Evolutionary conservation across 2,113 vertebrate species (phyloP).

Genomic region (Sinosuthora webbiana): DNA sequence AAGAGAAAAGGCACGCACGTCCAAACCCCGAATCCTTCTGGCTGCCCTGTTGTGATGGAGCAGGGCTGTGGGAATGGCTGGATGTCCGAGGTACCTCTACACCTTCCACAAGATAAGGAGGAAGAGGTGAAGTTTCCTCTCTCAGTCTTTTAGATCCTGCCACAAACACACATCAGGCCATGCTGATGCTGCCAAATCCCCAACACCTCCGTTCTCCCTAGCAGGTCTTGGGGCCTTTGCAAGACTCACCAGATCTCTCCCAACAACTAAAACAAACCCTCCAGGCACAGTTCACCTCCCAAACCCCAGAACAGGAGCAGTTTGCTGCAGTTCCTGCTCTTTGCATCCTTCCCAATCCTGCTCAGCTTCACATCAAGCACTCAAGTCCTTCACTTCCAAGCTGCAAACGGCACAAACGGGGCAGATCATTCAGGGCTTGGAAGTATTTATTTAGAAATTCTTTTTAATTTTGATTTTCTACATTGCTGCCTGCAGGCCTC

Average conservation of each 20-base stretch:
- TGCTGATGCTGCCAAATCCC: background rate
- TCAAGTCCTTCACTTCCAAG: background rate
- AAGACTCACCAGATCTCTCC: background rate
- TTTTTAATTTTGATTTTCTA: constrained; percentile 2
- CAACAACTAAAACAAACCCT: background rate
- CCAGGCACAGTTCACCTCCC: background rate
- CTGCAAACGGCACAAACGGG: background rate
- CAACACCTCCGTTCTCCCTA: background rate
- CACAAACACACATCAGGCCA: fast-evolving
- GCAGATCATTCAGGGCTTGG: background rate
- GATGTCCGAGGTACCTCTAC: fast-evolving
- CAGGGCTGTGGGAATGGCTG: fast-evolving
- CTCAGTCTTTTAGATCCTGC: background rate
- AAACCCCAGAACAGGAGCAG: background rate
- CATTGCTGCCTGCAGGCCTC: background rate
- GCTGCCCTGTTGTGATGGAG: fast-evolving
- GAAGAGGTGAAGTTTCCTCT: background rate
- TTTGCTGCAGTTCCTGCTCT: background rate
- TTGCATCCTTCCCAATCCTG: background rate
- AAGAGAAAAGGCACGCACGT: fast-evolving
- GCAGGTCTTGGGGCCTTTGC: background rate
- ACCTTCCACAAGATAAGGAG: background rate
- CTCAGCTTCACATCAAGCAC: background rate
- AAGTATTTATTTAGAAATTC: background rate
- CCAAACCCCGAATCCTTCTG: background rate